A percentile compares a stretch with the other conserved stretches of the same genome.
Evolutionary conservation across 2,113 vertebrate species (phyloP).

Genomic region (Sialia sialis): DNA sequence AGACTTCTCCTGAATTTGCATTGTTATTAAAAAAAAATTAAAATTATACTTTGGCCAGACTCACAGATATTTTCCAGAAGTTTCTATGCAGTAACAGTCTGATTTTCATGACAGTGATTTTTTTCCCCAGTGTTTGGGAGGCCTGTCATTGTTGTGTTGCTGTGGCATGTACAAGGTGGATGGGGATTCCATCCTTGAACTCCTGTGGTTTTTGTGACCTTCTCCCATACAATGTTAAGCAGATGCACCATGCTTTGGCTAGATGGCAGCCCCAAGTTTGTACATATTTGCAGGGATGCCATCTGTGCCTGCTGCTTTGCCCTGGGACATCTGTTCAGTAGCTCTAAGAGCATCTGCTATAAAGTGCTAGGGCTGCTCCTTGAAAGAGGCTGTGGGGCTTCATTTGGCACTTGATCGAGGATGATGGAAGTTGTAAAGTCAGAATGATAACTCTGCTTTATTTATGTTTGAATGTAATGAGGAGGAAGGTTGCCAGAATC

Average conservation of each 20-base stretch:
- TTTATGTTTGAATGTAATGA: neutral
- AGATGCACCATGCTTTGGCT: slow-evolving; percentile 32
- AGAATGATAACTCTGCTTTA: neutral
- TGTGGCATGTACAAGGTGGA: neutral
- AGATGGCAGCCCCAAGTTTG: slow-evolving; percentile 45
- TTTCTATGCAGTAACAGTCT: neutral
- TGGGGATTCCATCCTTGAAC: neutral
- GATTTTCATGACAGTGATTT: neutral
- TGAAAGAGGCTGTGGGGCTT: slow-evolving; percentile 29
- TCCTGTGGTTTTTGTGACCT: slow-evolving; percentile 12
- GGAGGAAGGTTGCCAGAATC: neutral
- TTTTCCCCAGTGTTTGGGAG: neutral
- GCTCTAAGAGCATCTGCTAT: slow-evolving; percentile 29
- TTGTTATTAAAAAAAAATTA: neutral
- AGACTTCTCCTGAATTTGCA: neutral
- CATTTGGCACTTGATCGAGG: slow-evolving; percentile 9
- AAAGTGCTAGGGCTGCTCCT: slow-evolving; percentile 36
- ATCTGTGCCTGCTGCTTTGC: slow-evolving; percentile 60
- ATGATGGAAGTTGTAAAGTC: neutral
- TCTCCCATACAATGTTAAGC: neutral
- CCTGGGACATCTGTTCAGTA: slow-evolving; percentile 58
- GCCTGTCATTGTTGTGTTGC: rapidly evolving
- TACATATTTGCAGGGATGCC: slow-evolving; percentile 16
- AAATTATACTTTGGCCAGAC: neutral
- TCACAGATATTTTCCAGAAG: neutral